phyloP scores from a whole-genome alignment of 2,113 vertebrate genomes.

The Brachyistius frenatus region DNA sequence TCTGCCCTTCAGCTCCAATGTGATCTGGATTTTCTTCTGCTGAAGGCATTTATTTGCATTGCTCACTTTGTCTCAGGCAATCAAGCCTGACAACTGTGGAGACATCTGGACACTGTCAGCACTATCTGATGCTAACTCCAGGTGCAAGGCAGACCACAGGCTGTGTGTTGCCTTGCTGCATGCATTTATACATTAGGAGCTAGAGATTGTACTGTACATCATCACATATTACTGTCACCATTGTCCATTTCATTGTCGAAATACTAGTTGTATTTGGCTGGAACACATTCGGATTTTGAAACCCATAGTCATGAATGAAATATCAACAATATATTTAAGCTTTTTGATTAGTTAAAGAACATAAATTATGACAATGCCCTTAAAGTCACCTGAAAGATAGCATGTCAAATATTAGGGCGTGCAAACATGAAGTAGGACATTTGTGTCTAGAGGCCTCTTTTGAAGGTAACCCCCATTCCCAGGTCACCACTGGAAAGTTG shows the following conservation, averaged over 20 bases:
- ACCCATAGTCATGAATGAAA: background rate
- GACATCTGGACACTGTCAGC: slow-evolving; percentile 42
- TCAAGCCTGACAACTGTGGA: slow-evolving; percentile 27
- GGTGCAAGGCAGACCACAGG: slow-evolving; percentile 1
- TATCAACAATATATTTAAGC: background rate
- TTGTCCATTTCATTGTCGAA: background rate
- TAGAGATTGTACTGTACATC: too few relatives aligned
- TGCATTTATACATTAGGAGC: too few relatives aligned
- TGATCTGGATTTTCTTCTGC: slow-evolving; percentile 14
- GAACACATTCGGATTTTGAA: background rate
- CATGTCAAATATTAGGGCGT: background rate
- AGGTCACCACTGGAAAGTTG: slow-evolving; percentile 38
- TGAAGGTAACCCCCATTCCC: slow-evolving; percentile 62
- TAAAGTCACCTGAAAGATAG: slow-evolving; percentile 12
- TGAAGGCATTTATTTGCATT: slow-evolving; percentile 31
- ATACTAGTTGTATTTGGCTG: too few relatives aligned
- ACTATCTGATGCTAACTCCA: slow-evolving; percentile 4
- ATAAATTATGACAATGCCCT: too few relatives aligned
- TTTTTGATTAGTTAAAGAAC: background rate
- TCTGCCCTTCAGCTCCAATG: slow-evolving; percentile 9
- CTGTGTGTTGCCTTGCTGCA: background rate
- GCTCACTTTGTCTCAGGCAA: slow-evolving; percentile 14
- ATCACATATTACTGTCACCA: background rate
- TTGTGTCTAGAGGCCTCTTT: slow-evolving; percentile 21
- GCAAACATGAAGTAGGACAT: slow-evolving; percentile 23